phyloP scores from a whole-genome alignment of 2,888 invertebrate species.

The Eupithecia centaureata region DNA sequence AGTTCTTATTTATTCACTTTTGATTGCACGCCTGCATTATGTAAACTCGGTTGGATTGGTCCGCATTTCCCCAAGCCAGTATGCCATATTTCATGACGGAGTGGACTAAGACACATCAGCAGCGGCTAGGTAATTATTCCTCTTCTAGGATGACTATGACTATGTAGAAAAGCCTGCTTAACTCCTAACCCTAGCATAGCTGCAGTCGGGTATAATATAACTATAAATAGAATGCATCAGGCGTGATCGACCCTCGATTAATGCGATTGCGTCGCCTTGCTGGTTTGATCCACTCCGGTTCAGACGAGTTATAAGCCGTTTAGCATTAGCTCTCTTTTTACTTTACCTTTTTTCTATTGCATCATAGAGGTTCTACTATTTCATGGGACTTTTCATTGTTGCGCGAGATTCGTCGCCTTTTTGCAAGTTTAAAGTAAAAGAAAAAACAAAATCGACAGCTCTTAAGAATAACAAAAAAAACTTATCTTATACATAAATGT shows the following conservation, averaged over 20 bases:
- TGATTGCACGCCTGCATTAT: too few species aligned
- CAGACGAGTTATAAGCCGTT: constrained; percentile 48
- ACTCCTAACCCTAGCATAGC: background rate
- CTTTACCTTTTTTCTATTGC: background rate
- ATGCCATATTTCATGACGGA: too few species aligned
- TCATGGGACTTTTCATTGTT: background rate
- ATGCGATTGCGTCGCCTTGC: constrained; percentile 73
- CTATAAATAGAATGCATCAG: constrained; percentile 26
- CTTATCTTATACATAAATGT: too few species aligned
- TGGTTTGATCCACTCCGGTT: constrained; percentile 62
- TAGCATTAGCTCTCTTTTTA: background rate
- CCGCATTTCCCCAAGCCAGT: too few species aligned
- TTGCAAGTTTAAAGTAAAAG: too few species aligned
- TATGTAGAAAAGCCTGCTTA: background rate
- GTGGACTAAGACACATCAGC: too few species aligned
- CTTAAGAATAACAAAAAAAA: too few species aligned
- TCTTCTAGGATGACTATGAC: background rate
- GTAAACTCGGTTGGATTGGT: too few species aligned
- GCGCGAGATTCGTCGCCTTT: too few species aligned
- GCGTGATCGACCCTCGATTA: constrained; percentile 59
- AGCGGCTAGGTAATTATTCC: too few species aligned
- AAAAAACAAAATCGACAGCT: too few species aligned
- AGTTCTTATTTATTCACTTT: too few species aligned
- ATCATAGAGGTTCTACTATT: background rate
- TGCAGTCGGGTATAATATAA: background rate